Evolutionary conservation across 2,888 invertebrate species (phyloP).

Genomic region (Tetheella fluctuosa): DNA sequence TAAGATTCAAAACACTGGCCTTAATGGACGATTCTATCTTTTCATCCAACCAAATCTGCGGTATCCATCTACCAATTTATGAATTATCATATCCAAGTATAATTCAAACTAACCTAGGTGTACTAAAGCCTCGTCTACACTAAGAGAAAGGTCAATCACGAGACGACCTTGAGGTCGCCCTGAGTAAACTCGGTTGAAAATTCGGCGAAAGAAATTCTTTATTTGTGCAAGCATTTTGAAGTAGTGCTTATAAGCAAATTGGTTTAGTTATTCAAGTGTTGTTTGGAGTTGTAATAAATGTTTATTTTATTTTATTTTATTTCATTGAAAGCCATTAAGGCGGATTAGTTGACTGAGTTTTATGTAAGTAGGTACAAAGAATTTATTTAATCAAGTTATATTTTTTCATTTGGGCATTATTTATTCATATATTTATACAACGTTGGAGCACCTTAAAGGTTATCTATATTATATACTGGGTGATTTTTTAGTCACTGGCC

Average conservation of each 20-base stretch:
- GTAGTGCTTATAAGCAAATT: slow-evolving; percentile 13
- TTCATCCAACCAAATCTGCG: not conserved
- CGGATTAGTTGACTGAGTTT: not conserved
- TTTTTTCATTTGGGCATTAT: not conserved
- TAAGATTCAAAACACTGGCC: too few relatives aligned
- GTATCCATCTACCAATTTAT: slow-evolving; percentile 25
- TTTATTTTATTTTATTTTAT: slow-evolving; percentile 14
- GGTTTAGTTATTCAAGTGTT: slow-evolving; percentile 12
- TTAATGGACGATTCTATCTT: not conserved
- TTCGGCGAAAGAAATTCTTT: slow-evolving; percentile 7
- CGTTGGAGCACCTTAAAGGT: too few relatives aligned
- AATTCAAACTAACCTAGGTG: not conserved
- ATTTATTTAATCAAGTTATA: not conserved
- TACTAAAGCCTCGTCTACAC: slow-evolving; percentile 4
- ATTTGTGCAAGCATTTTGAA: slow-evolving; percentile 4
- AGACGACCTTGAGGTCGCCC: slow-evolving; percentile 9
- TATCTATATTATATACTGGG: too few relatives aligned
- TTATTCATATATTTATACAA: too few relatives aligned
- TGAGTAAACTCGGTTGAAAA: not conserved
- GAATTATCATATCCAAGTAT: slow-evolving; percentile 48
- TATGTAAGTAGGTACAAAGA: not conserved
- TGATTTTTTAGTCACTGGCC: too few relatives aligned
- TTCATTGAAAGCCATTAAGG: slow-evolving; percentile 9
- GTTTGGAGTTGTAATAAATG: slow-evolving; percentile 6
- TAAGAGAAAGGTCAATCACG: not conserved